phyloP scores from a whole-genome alignment of 2,113 vertebrate species.

The Henicopernis longicauda region DNA sequence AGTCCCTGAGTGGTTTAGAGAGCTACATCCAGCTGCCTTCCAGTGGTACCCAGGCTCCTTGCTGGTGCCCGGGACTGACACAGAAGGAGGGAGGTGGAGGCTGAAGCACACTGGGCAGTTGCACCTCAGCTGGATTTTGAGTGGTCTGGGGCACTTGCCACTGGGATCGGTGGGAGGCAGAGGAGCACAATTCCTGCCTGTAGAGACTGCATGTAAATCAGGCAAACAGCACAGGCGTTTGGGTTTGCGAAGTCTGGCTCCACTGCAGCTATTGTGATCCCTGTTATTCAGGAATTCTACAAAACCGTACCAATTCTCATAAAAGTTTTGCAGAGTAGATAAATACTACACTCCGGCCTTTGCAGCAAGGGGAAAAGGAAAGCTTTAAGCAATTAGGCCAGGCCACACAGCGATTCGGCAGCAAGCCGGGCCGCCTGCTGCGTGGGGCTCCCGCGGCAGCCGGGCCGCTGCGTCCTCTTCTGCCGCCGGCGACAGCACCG shows the following conservation, averaged over 20 bases:
- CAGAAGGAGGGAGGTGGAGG: background rate
- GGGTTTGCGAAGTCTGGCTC: background rate
- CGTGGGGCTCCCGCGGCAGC: background rate
- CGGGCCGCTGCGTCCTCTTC: background rate
- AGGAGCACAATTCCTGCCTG: background rate
- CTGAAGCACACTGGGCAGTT: fast-evolving
- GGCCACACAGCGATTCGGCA: constrained; percentile 37
- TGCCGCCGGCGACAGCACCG: background rate
- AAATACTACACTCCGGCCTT: background rate
- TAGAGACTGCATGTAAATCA: background rate
- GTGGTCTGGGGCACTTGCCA: background rate
- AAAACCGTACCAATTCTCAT: constrained; percentile 14
- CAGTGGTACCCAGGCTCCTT: fast-evolving
- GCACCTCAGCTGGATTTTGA: background rate
- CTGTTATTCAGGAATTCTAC: constrained; percentile 33
- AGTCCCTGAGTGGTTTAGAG: background rate
- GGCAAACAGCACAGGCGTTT: background rate
- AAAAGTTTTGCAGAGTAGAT: constrained; percentile 48
- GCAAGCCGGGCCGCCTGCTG: background rate
- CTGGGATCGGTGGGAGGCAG: background rate
- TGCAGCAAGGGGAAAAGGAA: background rate
- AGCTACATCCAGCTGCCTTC: background rate
- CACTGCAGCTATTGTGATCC: constrained; percentile 21
- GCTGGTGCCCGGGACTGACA: background rate
- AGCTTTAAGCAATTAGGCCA: constrained; percentile 39